Conservation (phyloP, 2,113 vertebrate species). For the Mirounga angustirostris region DNA sequence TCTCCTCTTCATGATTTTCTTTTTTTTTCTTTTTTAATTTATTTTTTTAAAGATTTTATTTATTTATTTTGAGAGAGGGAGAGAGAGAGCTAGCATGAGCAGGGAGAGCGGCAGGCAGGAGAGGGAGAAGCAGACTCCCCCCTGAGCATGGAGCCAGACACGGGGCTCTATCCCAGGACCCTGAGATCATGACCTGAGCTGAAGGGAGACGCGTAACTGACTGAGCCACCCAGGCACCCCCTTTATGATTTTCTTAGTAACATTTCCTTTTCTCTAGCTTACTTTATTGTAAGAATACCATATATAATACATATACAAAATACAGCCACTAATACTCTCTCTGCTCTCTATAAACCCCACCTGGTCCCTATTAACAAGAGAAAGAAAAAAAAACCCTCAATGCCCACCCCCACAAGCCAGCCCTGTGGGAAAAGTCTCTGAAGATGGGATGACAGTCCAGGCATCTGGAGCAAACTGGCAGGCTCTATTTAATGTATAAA, state of each 20-base stretch:
- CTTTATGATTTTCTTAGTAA: neutral
- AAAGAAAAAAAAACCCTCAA: neutral
- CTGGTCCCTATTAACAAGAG: conserved; percentile 43
- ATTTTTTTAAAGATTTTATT: neutral
- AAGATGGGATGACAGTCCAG: neutral
- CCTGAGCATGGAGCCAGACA: neutral
- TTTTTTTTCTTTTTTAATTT: too few species aligned
- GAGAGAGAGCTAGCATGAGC: neutral
- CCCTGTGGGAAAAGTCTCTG: conserved; percentile 5
- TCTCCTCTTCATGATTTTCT: too few species aligned
- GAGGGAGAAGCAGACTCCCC: neutral
- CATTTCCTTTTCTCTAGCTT: neutral
- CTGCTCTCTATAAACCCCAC: neutral
- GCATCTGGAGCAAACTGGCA: conserved; percentile 31
- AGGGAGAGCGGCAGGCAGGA: neutral
- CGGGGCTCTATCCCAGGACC: neutral
- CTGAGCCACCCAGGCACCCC: neutral
- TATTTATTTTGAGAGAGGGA: neutral
- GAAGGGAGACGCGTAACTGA: neutral
- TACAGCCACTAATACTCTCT: neutral
- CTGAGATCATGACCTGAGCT: neutral
- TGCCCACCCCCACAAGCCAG: neutral
- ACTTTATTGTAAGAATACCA: neutral
- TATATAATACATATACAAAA: neutral
- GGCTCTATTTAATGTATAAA: neutral